A percentile compares a stretch with the other conserved stretches of the same genome.
Evolutionary conservation across 1,140 invertebrate genomes (phyloP).

Genomic region (Harpegnathos saltator): DNA sequence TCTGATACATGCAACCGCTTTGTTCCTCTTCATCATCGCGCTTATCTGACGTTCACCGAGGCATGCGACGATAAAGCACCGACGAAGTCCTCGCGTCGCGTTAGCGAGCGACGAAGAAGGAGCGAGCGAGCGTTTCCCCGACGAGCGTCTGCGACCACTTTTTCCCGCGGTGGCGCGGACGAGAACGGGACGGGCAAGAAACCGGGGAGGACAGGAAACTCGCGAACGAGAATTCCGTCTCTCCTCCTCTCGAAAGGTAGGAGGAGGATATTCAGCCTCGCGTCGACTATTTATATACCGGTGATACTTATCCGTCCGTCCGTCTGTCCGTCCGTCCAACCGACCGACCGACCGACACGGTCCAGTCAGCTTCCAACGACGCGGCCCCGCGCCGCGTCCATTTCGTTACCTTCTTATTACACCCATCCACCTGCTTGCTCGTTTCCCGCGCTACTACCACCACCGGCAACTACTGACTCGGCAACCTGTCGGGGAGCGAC

Average conservation of each 20-base stretch:
- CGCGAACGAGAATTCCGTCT: slow-evolving; percentile 17
- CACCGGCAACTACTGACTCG: too few relatives aligned
- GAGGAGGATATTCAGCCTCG: neutral
- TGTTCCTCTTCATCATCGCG: too few relatives aligned
- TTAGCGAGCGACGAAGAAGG: neutral
- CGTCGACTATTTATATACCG: slow-evolving; percentile 32
- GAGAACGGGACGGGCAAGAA: slow-evolving; percentile 5
- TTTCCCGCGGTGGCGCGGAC: neutral
- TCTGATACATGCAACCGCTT: too few relatives aligned
- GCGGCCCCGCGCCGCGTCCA: neutral
- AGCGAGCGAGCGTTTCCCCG: neutral
- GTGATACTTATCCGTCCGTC: slow-evolving; percentile 5
- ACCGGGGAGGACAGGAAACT: slow-evolving; percentile 3
- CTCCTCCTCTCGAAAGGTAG: too few relatives aligned
- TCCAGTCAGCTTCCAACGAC: slow-evolving; percentile 5
- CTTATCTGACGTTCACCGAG: too few relatives aligned
- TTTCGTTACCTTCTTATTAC: slow-evolving; percentile 29
- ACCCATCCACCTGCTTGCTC: neutral
- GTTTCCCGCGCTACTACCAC: neutral
- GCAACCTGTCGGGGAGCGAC: slow-evolving; percentile 12
- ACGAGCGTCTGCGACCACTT: neutral
- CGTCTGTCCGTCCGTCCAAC: too few relatives aligned
- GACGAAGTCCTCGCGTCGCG: neutral
- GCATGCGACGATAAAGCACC: slow-evolving; percentile 29
- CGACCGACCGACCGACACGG: slow-evolving; percentile 3